These are phyloP conservation scores for Amphipoea oculea DNA, from an alignment of 2,888 invertebrate species.

Conservation along the genomic window DNA sequence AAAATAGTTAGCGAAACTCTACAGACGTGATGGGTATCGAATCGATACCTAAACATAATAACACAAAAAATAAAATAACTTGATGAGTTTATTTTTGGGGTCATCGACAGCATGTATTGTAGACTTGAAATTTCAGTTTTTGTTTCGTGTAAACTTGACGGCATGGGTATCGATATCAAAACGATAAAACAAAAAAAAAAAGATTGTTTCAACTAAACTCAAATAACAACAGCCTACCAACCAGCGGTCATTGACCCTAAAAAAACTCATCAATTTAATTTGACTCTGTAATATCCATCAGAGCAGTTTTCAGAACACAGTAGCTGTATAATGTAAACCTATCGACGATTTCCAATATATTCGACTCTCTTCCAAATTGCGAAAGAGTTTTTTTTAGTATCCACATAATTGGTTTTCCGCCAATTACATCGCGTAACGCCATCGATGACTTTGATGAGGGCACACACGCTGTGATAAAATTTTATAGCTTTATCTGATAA, in stretches of 20 bases:
- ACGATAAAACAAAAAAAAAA: neutral
- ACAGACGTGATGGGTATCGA: no score
- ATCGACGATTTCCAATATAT: slow-evolving; percentile 21
- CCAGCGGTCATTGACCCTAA: neutral
- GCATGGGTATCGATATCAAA: neutral
- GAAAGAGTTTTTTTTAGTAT: slow-evolving; percentile 11
- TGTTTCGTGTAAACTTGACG: neutral
- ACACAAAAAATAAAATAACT: no score
- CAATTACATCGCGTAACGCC: slow-evolving; percentile 33
- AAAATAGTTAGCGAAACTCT: no score
- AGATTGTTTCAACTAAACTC: neutral
- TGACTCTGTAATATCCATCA: neutral
- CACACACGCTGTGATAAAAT: slow-evolving; percentile 44
- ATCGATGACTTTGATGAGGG: slow-evolving; percentile 43
- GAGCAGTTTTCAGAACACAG: neutral
- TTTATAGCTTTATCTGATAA: slow-evolving; percentile 52
- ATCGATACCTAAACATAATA: no score
- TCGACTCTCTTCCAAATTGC: slow-evolving; percentile 23
- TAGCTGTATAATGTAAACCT: neutral
- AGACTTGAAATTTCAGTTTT: neutral
- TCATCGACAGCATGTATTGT: no score
- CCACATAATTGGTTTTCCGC: slow-evolving; percentile 44
- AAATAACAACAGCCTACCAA: neutral
- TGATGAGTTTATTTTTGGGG: no score
- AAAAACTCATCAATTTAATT: neutral